phyloP scores from a whole-genome alignment of 2,113 vertebrate genomes.

The Ciconia boyciana region DNA sequence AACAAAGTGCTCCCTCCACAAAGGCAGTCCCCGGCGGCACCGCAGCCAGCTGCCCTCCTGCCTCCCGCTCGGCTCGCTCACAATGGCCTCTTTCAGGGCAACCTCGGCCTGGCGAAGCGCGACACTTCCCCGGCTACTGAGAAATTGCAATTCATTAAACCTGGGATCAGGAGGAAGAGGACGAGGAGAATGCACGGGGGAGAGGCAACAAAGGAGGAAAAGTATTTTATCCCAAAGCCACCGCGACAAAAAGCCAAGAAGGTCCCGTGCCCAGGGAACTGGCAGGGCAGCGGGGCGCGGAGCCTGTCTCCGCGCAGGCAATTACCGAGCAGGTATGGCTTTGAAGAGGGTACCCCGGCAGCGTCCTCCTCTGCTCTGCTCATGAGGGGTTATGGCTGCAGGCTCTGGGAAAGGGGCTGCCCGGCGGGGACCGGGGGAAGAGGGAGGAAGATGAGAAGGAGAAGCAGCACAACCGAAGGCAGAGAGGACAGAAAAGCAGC shows the following conservation, averaged over 20 bases:
- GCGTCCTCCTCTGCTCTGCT: not conserved
- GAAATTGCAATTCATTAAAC: slow-evolving; percentile 25
- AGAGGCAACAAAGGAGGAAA: not conserved
- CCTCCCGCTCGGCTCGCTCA: not conserved
- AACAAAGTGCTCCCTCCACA: slow-evolving; percentile 53
- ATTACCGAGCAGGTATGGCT: not conserved
- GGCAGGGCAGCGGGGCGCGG: not conserved
- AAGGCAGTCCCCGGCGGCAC: not conserved
- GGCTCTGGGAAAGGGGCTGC: not conserved
- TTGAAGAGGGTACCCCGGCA: not conserved
- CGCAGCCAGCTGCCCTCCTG: not conserved
- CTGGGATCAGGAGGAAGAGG: not conserved
- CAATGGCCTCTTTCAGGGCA: slow-evolving; percentile 59
- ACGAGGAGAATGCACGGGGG: not conserved
- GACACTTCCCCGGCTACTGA: not conserved
- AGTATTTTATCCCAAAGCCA: not conserved
- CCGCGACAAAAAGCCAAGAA: not conserved
- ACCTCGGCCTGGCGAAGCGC: not conserved
- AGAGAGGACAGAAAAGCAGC: slow-evolving; percentile 28
- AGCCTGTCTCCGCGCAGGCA: not conserved
- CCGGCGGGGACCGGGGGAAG: not conserved
- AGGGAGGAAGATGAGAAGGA: not conserved
- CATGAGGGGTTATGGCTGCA: not conserved
- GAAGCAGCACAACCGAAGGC: not conserved
- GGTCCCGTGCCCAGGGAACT: not conserved